phyloP scores from a whole-genome alignment of 2,797 vertebrate genomes.

The Saxicola maurus region DNA sequence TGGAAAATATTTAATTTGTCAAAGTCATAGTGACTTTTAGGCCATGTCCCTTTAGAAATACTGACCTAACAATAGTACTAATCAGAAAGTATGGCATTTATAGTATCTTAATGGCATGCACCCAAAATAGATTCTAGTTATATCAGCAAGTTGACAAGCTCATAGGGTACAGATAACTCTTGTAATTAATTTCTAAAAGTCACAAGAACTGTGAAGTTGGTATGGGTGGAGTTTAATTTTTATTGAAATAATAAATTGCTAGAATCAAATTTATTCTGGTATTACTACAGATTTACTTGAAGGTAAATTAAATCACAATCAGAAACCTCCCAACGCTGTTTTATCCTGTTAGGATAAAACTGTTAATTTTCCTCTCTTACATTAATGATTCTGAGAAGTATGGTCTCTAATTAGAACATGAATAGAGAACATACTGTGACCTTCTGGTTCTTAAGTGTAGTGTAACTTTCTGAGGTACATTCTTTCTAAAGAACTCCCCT shows the following conservation, averaged over 20 bases:
- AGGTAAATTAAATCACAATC: conserved; percentile 6
- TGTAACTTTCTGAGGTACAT: background rate
- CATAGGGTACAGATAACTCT: conserved; percentile 20
- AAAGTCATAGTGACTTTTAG: conserved; percentile 66
- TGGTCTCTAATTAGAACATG: conserved; percentile 38
- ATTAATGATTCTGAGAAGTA: background rate
- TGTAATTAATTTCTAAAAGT: conserved; percentile 59
- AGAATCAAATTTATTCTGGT: background rate
- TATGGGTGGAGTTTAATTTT: conserved; percentile 8
- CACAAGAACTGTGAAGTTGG: conserved; percentile 48
- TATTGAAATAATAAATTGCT: background rate
- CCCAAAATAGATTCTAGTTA: conserved; percentile 60
- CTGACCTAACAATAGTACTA: conserved; percentile 59
- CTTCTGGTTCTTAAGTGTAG: conserved; percentile 3
- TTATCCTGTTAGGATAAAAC: background rate
- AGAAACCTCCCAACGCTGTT: background rate
- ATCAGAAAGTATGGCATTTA: conserved; percentile 61
- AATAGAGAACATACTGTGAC: conserved; percentile 34
- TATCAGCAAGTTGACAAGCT: conserved; percentile 52
- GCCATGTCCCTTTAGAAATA: conserved; percentile 59
- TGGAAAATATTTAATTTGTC: conserved; percentile 39
- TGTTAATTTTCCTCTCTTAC: background rate
- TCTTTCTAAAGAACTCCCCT: conserved; percentile 1
- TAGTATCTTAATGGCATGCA: conserved; percentile 58
- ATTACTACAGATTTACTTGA: background rate